Base-by-base conservation (phyloP, 2,888 invertebrate species). In the Phragmatobia fuliginosa region DNA sequence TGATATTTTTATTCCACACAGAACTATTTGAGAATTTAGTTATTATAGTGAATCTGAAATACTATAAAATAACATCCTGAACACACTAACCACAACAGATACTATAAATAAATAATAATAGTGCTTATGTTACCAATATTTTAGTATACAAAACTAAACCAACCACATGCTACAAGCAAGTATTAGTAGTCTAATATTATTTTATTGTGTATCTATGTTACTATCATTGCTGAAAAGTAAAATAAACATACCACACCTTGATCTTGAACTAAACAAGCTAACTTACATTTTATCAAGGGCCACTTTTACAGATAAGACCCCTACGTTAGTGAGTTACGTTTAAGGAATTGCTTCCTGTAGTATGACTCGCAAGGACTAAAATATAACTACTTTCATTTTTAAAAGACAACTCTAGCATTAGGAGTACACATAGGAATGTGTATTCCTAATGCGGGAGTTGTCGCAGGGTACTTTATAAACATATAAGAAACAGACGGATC, bases 281-380 rank as follows among this genome's bases (percentile, higher is more conserved):
- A 41, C 28, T 41, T 21, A 62, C 2, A 62, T 41, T 62, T 41
- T 62, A 21, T 31, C 8, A 38, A 28, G 28, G 62, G 38, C 38
- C 18, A 62, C 62, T 38, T 62, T 62, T 38, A 38, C 5, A 62
- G 25, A 18, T 62, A 36, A 36, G 61, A 8, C 36, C 52, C 25
- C 52, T 52, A 52, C 25, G 11, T 25, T n/a, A 25, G n/a, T 1
- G 45, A 49, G 52, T 56, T 28, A 21, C 59, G 8, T 21, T 60
- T 33, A 60, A 32, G 59, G 33, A 33, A 60, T 33, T 33, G 33
- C n/a, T 60, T 60, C 59, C 59, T 60, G 32, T 58, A 28, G 58
- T 14, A 8, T 60, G 59, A 59, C 59, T 60, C 59, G 33, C 16
- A 32, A 56, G 28, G 14, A 56, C 52, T 28, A 14, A 28, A 4